Evolutionary conservation across 2,797 vertebrate genomes (phyloP).

Genomic region (Lutjanus campechanus): DNA sequence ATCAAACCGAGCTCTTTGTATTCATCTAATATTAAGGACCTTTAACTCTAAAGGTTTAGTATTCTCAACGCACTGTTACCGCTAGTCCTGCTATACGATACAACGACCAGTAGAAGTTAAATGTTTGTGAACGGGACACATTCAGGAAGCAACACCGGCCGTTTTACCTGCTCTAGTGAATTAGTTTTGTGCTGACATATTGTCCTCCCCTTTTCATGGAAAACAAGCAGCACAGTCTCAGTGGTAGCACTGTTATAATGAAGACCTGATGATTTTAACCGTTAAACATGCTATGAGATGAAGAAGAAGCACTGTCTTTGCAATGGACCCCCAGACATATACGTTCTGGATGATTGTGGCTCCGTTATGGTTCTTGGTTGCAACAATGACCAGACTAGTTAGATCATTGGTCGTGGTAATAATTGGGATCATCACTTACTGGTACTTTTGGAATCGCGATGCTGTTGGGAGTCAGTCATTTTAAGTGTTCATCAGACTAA

Average conservation of each 20-base stretch:
- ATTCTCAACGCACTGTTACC: conserved; percentile 69
- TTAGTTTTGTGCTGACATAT: conserved; percentile 66
- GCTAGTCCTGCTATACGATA: conserved; percentile 70
- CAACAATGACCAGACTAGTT: conserved; percentile 23
- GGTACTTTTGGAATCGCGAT: conserved; percentile 84
- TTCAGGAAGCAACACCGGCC: conserved; percentile 60
- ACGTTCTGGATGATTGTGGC: conserved; percentile 41
- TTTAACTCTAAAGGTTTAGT: conserved; percentile 72
- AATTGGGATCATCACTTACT: conserved; percentile 73
- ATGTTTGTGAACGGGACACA: conserved; percentile 56
- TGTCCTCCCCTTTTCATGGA: conserved; percentile 38
- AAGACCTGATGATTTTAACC: conserved; percentile 59
- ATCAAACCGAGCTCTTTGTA: conserved; percentile 78
- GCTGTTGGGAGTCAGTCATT: conserved; percentile 81
- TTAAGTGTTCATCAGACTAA: conserved; percentile 73
- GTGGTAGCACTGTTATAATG: conserved; percentile 62
- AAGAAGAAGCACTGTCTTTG: conserved; percentile 52
- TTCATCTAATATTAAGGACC: conserved; percentile 79
- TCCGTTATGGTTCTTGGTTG: conserved; percentile 50
- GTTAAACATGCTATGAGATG: conserved; percentile 33
- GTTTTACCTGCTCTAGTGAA: conserved; percentile 66
- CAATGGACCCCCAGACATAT: conserved; percentile 26
- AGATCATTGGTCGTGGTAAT: conserved; percentile 35
- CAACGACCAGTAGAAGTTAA: conserved; percentile 59
- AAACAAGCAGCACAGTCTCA: conserved; percentile 63